Base-by-base conservation (phyloP, 2,888 invertebrate genomes). In the Drosophila antonietae region DNA sequence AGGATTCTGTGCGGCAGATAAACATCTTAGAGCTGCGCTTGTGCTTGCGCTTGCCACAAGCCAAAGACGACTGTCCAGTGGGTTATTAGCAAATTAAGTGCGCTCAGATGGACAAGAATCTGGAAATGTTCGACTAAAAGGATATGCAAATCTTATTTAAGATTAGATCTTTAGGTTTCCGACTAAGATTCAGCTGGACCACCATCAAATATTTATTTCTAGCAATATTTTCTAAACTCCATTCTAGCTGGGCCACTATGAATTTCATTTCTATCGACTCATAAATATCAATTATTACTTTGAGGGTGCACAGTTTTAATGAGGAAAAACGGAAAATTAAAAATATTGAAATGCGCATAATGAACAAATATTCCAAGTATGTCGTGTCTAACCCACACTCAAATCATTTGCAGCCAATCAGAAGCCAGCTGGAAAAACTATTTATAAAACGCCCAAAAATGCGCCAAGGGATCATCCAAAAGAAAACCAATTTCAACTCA, bases 281-380 rank as follows among this genome's bases (percentile, higher is more conserved):
- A 89, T 86, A 86, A 86, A 88, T 86, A 78, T 80, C 88, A 86
- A 89, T 89, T 84, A 82, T 77, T 63, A 31, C 56, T 46, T 52
- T 52, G 18, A 5, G 75, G 58, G 37, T 33, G 63, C 61, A 57
- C 47, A 57, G 57, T 63, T 80, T 89, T 73, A 89, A 89, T 84
- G 83, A 89, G 82, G 75, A 85, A 82, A 82, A 89, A 80, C 74
- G 66, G 53, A 49, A 61, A 75, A 76, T 62, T 15, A 20, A 7
- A 53, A 55, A 63, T 71, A 68, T 75, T 73, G 43, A 62, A 58
- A 63, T 73, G 43, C 67, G 39, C 56, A 44, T 57, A 64, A 69
- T 71, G 72, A 80, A 74, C 68, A 66, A 70, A 66, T 68, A 74
- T 81, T 68, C 47, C 33, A 57, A 66, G 62, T 66, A 75, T 69